Evolutionary conservation across 2,113 vertebrate genomes (phyloP).

Genomic region (Trematomus loennbergii): DNA sequence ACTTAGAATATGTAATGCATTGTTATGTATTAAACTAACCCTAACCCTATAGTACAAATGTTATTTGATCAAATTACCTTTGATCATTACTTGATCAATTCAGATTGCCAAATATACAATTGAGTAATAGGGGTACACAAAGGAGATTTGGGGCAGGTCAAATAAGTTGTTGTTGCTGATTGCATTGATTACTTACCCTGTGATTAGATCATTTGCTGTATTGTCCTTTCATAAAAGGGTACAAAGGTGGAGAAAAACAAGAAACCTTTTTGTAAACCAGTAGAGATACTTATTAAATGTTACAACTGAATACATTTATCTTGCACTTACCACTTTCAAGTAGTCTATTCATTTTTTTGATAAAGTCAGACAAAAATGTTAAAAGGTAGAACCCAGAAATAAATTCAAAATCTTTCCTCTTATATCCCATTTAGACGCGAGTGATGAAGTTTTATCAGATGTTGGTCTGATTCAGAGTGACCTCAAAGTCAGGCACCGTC

Average conservation of each 20-base stretch:
- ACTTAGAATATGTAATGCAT: neutral
- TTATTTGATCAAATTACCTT: neutral
- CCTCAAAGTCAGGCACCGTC: conserved; percentile 40
- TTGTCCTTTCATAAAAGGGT: neutral
- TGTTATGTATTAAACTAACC: neutral
- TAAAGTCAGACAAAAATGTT: neutral
- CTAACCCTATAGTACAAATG: neutral
- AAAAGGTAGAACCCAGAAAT: neutral
- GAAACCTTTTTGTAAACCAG: neutral
- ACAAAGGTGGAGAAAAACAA: neutral
- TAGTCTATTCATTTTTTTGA: neutral
- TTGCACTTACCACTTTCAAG: neutral
- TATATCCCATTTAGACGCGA: conserved; percentile 38
- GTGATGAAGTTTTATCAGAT: conserved; percentile 26
- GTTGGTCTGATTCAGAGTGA: conserved; percentile 6
- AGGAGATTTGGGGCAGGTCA: neutral
- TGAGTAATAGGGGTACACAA: neutral
- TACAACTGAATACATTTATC: neutral
- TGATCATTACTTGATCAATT: neutral
- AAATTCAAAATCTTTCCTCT: neutral
- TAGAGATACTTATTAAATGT: neutral
- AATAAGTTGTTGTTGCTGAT: neutral
- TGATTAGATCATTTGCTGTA: conserved; percentile 3
- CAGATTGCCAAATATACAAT: neutral
- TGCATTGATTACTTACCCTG: neutral